Conservation (phyloP, 2,888 invertebrate genomes). For the Allacma fusca region DNA sequence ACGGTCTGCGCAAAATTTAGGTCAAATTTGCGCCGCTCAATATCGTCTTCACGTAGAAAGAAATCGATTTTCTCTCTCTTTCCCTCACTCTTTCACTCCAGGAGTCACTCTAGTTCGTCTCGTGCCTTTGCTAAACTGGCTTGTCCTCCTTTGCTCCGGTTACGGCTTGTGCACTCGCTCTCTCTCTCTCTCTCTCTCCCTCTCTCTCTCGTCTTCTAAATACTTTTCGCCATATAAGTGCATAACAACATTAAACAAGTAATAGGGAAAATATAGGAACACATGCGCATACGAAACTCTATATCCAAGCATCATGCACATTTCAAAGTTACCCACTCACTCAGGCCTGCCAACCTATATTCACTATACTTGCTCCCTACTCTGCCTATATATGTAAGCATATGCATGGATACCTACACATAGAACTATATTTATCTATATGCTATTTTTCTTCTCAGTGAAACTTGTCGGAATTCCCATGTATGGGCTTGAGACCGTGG, state of each 20-base stretch:
- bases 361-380: background rate
- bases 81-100: constrained; percentile 41
- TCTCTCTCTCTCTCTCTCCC: background rate
- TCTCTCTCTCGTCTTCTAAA: background rate
- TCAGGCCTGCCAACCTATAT: constrained; percentile 18
- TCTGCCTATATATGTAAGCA: too few species aligned
- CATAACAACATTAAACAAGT: too few species aligned
- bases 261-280: too few species aligned
- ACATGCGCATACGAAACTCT: too few species aligned
- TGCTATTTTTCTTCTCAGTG: background rate
- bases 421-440: too few species aligned
- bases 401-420: too few species aligned
- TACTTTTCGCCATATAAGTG: background rate
- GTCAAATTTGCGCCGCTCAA: constrained; percentile 62
- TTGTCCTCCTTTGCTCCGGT: constrained; percentile 30
- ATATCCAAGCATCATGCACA: too few species aligned
- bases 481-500: too few species aligned
- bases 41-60: constrained; percentile 61
- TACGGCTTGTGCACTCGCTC: constrained; percentile 35
- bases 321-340: background rate
- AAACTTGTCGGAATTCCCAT: too few species aligned
- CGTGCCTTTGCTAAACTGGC: constrained; percentile 30
- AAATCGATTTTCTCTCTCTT: constrained; percentile 60
- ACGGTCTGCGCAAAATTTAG: constrained; percentile 62
- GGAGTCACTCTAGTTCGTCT: constrained; percentile 14